These are phyloP conservation scores for Pegoplata infirma DNA, from an alignment of 2,888 invertebrate genomes.

Conservation along the genomic window DNA sequence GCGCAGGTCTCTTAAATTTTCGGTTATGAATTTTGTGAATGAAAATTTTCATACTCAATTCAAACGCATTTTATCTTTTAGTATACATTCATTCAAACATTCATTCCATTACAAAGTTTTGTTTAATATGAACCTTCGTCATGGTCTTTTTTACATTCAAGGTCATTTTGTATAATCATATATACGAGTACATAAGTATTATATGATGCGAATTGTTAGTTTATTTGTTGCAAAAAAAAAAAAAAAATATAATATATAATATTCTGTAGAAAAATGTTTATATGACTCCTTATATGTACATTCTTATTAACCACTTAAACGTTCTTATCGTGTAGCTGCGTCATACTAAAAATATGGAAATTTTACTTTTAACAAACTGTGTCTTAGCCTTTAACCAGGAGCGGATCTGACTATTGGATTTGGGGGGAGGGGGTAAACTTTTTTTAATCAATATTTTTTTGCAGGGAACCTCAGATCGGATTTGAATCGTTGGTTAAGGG, in stretches of 20 bases:
- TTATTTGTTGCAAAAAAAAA: constrained; percentile 9
- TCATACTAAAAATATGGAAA: no score
- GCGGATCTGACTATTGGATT: no score
- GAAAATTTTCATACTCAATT: constrained; percentile 25
- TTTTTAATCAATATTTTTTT: no score
- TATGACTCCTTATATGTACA: neutral
- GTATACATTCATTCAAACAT: constrained; percentile 4
- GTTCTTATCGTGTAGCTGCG: no score
- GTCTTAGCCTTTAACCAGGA: no score
- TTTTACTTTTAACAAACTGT: no score
- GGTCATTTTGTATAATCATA: constrained; percentile 43
- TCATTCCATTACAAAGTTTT: neutral
- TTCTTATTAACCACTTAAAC: neutral
- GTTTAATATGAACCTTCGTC: constrained; percentile 15
- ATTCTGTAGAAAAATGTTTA: neutral
- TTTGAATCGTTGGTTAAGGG: no score
- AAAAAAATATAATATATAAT: no score
- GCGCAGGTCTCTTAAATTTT: constrained; percentile 41
- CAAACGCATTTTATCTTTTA: neutral
- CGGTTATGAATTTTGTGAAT: constrained; percentile 46
- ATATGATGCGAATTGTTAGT: neutral
- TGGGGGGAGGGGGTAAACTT: no score
- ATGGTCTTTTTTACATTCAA: constrained; percentile 46
- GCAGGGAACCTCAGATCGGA: no score
- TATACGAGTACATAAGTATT: no score